Evolutionary conservation across 2,888 invertebrate species (phyloP), one percentile per base, ranked within the genome.

Genomic region (Macaria notata): DNA sequence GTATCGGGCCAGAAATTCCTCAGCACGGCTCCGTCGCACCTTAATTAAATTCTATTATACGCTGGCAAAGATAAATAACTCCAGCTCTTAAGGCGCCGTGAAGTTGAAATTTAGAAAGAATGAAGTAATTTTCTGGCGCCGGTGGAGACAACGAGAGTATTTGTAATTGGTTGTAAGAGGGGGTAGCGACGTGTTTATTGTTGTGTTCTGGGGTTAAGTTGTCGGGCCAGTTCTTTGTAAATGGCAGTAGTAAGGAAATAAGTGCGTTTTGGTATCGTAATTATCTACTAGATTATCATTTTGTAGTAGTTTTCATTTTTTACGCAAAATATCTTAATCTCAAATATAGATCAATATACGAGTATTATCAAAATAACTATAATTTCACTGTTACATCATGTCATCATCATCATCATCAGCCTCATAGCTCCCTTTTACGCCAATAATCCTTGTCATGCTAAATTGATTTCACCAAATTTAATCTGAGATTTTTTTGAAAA

Each of bases 11-110:
- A 64, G 70, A 81, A 87, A 89, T 88, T 84, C 88, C 81, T 62
- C 65, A 46, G 75, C 81, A 80, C 81, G 84, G 81, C 80, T 81
- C 81, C 86, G 88, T 89, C 86, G 81, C 85, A 81, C 84, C 88
- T 89, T 89, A 89, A 89, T 89, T 90, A 90, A 89, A 89, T 88
- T 90, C 89, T 89, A 86, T 87, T 86, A 85, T 83, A 88, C 84
- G 79, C 73, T 75, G 74, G 79, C 76, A 75, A 83, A 88, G 88
- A 89, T 88, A 89, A 89, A 90, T 89, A 88, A 87, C 89, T 83
- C 80, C 58, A 72, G 73, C 76, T 76, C 70, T 81, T 82, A 78
- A 84, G 75, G 72, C 72, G 66, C 59, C 65, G 72, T 70, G 72
- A 75, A 77, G 75, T 76, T 75, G 70, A 73, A 86, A 85, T 86